These are phyloP conservation scores for Leptonema lineaticorne DNA, from an alignment of 1,140 invertebrate genomes.

Conservation along the genomic window DNA sequence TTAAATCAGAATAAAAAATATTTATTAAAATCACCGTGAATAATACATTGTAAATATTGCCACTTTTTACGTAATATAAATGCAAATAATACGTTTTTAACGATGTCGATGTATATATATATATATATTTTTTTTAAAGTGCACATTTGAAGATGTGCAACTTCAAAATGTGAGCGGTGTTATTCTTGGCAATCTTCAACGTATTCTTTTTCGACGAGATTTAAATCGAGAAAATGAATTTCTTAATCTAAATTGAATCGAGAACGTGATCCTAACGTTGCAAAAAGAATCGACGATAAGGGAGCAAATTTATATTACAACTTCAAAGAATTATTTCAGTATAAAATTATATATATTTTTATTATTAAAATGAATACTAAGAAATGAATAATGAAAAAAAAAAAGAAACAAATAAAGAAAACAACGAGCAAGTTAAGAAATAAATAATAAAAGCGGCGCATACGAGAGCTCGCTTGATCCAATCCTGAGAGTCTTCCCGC, in stretches of 20 bases:
- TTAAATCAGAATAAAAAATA: too few species aligned
- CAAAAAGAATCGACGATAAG: too few species aligned
- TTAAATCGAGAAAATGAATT: background rate
- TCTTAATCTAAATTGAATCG: slow-evolving; percentile 16
- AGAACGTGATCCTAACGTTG: slow-evolving; percentile 19
- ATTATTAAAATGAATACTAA: too few species aligned
- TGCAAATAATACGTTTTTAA: too few species aligned
- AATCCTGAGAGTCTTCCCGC: background rate
- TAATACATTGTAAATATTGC: too few species aligned
- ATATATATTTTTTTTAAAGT: background rate
- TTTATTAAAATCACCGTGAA: too few species aligned
- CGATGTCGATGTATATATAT: too few species aligned
- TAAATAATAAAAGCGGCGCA: slow-evolving; percentile 48
- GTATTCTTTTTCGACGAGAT: background rate
- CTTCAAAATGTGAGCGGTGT: background rate
- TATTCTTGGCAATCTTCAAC: background rate
- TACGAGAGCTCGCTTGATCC: slow-evolving; percentile 41
- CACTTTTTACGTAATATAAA: too few species aligned
- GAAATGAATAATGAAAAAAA: slow-evolving; percentile 19
- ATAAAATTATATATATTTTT: too few species aligned
- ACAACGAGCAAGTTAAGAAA: slow-evolving; percentile 52
- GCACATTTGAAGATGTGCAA: background rate
- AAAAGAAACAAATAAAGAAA: slow-evolving; percentile 27
- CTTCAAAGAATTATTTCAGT: too few species aligned
- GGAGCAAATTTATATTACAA: too few species aligned